These are phyloP conservation scores for Gymnoscelis rufifasciata DNA, from an alignment of 2,888 invertebrate species.

Conservation along the genomic window DNA sequence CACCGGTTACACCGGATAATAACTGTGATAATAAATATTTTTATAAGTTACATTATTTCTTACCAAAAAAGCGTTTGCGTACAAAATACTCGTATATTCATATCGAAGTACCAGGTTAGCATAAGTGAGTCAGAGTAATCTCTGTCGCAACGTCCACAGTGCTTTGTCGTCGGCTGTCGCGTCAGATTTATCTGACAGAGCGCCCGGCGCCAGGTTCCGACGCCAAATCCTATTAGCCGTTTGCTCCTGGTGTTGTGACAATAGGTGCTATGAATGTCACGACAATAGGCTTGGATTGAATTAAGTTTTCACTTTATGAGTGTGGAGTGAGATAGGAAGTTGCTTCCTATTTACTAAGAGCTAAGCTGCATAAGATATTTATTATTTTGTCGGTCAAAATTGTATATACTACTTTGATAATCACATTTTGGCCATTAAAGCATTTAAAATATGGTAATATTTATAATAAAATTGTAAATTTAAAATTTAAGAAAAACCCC, in stretches of 20 bases:
- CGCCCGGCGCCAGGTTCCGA: slow-evolving; percentile 26
- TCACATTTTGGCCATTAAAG: too few relatives aligned
- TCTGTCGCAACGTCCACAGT: slow-evolving; percentile 27
- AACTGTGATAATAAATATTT: too few relatives aligned
- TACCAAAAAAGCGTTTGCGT: too few relatives aligned
- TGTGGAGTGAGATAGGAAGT: not conserved
- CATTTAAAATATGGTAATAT: too few relatives aligned
- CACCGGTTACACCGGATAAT: too few relatives aligned
- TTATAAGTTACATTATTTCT: too few relatives aligned
- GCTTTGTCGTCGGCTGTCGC: slow-evolving; percentile 24
- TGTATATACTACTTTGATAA: too few relatives aligned
- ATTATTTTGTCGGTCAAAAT: too few relatives aligned
- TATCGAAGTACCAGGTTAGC: slow-evolving; percentile 20
- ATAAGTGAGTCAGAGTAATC: slow-evolving; percentile 28
- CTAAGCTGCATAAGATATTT: too few relatives aligned
- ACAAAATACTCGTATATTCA: too few relatives aligned
- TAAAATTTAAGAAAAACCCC: too few relatives aligned
- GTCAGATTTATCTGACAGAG: slow-evolving; percentile 29
- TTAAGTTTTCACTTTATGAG: slow-evolving; percentile 7
- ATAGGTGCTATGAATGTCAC: slow-evolving; percentile 5
- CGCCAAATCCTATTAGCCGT: slow-evolving; percentile 17
- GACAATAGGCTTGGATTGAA: slow-evolving; percentile 2
- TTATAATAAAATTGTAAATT: too few relatives aligned
- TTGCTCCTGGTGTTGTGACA: slow-evolving; percentile 14
- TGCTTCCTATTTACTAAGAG: not conserved